Evolutionary conservation across 2,888 invertebrate genomes (phyloP).

Genomic region (Onthophagus sagittarius): DNA sequence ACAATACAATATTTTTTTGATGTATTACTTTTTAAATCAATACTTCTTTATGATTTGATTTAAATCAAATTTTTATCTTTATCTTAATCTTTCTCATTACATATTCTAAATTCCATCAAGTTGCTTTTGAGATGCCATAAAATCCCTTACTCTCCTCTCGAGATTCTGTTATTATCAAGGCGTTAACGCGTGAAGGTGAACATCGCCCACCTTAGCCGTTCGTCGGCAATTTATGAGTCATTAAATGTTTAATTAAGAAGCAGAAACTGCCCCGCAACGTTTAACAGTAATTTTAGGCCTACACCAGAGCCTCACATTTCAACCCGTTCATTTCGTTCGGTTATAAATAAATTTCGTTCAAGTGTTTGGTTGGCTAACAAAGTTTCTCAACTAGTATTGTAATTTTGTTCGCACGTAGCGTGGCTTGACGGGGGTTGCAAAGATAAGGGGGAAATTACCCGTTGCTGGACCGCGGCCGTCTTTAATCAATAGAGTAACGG

Average conservation of each 20-base stretch:
- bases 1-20: too few relatives aligned
- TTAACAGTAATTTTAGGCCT: constrained; percentile 6
- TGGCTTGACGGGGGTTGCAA: constrained; percentile 33
- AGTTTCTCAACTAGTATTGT: not conserved
- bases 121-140: not conserved
- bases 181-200: not conserved
- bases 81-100: not conserved
- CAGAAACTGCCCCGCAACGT: constrained; percentile 9
- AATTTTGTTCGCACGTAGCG: constrained; percentile 1
- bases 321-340: not conserved
- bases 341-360: not conserved
- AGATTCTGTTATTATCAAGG: not conserved
- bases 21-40: too few relatives aligned
- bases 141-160: not conserved
- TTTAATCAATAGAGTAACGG: constrained; percentile 49
- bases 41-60: not conserved
- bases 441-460: constrained; percentile 48
- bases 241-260: constrained; percentile 11
- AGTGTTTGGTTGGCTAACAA: not conserved
- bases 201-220: not conserved
- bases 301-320: not conserved
- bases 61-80: not conserved
- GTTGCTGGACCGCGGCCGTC: constrained; percentile 48
- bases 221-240: constrained; percentile 1
- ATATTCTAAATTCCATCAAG: not conserved